Percentiles rank a stretch among this genome's conserved stretches.
These are phyloP conservation scores for Salminus brasiliensis DNA, from an alignment of 2,113 vertebrate genomes.

Conservation along the genomic window DNA sequence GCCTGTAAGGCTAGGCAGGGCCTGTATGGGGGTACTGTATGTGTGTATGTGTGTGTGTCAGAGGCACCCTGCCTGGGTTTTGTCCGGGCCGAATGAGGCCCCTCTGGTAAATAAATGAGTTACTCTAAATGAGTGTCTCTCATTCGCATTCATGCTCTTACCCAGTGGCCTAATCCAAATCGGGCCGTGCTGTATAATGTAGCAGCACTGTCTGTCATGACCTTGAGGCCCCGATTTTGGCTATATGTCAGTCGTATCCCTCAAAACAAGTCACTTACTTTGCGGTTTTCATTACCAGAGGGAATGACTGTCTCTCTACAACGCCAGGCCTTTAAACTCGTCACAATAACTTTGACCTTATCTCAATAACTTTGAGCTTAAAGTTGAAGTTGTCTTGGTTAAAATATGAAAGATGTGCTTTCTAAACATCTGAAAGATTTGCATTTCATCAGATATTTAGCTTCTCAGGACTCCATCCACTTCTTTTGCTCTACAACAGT, in stretches of 20 bases:
- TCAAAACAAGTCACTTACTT: constrained; percentile 13
- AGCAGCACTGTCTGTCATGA: constrained; percentile 52
- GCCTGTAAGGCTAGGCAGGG: constrained; percentile 42
- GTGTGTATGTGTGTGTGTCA: constrained; percentile 42
- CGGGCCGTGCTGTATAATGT: constrained; percentile 68
- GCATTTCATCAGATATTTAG: constrained; percentile 3
- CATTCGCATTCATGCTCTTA: constrained; percentile 74
- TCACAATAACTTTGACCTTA: too few relatives aligned
- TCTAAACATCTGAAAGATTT: background rate
- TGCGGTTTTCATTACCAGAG: background rate
- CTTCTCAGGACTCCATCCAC: background rate
- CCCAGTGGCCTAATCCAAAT: constrained; percentile 69
- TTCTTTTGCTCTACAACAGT: background rate
- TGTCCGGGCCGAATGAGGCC: constrained; percentile 69
- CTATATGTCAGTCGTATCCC: constrained; percentile 50
- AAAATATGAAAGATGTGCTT: background rate
- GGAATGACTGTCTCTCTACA: background rate
- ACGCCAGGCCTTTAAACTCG: constrained; percentile 5
- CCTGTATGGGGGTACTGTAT: constrained; percentile 28
- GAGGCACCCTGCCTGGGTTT: constrained; percentile 70
- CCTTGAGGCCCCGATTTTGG: constrained; percentile 55
- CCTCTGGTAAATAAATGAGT: constrained; percentile 75
- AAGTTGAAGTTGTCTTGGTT: background rate
- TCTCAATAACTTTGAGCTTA: background rate
- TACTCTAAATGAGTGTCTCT: constrained; percentile 76